Evolutionary conservation across 2,888 invertebrate species (phyloP).

Genomic region (Hanleya hanleyi): DNA sequence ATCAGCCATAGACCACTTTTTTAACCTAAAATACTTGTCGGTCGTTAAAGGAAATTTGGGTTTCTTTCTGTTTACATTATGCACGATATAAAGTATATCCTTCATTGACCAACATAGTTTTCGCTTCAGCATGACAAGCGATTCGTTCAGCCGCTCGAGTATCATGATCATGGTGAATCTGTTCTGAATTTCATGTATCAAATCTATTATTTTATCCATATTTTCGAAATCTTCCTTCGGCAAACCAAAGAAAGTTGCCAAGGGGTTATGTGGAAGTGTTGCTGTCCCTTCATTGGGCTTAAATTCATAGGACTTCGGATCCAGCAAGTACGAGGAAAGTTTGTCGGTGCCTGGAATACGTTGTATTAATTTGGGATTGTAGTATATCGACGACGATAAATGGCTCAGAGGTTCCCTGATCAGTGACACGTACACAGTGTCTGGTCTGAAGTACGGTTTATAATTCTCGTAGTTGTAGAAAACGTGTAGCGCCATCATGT

Average conservation of each 20-base stretch:
- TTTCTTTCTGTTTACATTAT: neutral
- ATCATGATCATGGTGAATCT: neutral
- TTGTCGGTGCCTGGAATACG: neutral
- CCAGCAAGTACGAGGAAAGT: neutral
- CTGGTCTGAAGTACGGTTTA: neutral
- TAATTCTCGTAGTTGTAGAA: neutral
- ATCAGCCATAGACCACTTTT: neutral
- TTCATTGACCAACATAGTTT: neutral
- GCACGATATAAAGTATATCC: neutral
- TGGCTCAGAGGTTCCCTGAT: neutral
- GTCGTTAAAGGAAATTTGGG: neutral
- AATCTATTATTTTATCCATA: neutral
- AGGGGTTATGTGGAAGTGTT: neutral
- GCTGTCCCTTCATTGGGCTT: neutral
- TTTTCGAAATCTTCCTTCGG: neutral
- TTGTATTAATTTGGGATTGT: neutral
- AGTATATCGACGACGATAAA: neutral
- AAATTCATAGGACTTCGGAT: neutral
- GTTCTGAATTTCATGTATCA: neutral
- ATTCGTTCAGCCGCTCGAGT: neutral
- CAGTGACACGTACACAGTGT: neutral
- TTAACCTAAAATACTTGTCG: neutral
- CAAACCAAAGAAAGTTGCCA: neutral
- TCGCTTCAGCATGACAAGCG: neutral
- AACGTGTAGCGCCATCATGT: conserved; percentile 5